phyloP scores from a whole-genome alignment of 2,113 vertebrate genomes.

The Scomber colias region DNA sequence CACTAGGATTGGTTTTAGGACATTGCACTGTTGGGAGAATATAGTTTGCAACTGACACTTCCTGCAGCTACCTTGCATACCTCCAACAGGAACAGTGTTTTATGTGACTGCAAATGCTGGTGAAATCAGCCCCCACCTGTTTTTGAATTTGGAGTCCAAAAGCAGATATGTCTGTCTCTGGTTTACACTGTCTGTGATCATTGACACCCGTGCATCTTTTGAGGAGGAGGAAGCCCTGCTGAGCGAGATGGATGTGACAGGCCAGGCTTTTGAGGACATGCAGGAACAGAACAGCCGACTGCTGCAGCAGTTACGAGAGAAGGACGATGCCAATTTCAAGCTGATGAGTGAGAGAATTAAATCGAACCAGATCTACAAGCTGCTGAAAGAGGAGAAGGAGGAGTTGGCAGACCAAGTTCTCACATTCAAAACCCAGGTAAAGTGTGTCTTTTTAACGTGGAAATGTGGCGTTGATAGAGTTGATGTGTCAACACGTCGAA shows the following conservation, averaged over 20 bases:
- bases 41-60: background rate
- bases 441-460: background rate
- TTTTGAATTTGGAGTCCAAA: constrained; percentile 7
- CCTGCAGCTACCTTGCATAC: background rate
- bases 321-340: constrained; percentile 97
- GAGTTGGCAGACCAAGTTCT: constrained; percentile 94
- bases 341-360: constrained; percentile 97
- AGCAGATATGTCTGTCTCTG: background rate
- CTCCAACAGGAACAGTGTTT: background rate
- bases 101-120: background rate
- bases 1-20: background rate
- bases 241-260: constrained; percentile 96
- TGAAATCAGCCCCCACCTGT: background rate
- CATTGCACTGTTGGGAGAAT: background rate
- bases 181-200: constrained; percentile 28
- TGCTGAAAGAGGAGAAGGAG: constrained; percentile 94
- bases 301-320: constrained; percentile 93
- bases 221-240: constrained; percentile 95
- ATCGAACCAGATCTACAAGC: constrained; percentile 96
- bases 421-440: constrained; percentile 93
- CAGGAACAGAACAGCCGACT: constrained; percentile 96
- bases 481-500: background rate
- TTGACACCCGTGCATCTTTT: constrained; percentile 36
- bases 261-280: constrained; percentile 97
- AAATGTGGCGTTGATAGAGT: background rate